Percentiles rank a stretch among this genome's conserved stretches.
Conservation (phyloP, 2,797 vertebrate genomes). For the Lacerta viridis region DNA sequence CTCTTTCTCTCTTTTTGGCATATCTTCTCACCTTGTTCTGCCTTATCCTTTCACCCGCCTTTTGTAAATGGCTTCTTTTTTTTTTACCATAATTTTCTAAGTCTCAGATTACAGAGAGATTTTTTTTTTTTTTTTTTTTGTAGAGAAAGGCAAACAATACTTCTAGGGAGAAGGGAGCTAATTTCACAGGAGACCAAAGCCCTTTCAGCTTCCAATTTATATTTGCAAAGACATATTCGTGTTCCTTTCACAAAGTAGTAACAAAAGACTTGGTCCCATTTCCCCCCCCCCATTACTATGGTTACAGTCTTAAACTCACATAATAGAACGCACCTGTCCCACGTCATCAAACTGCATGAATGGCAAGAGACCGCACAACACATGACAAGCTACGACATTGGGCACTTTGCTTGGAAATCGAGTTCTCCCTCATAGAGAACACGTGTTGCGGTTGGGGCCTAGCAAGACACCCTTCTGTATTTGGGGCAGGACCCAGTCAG, state of each 20-base stretch:
- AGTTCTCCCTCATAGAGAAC: too few relatives aligned
- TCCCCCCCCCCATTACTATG: not conserved
- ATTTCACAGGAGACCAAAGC: slow-evolving; percentile 2
- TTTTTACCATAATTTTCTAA: slow-evolving; percentile 10
- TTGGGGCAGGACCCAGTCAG: too few relatives aligned
- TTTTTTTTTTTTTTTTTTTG: not conserved
- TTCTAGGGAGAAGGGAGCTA: not conserved
- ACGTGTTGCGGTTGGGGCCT: too few relatives aligned
- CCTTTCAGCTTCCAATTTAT: slow-evolving; percentile 6
- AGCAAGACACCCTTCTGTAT: too few relatives aligned
- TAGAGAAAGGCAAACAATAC: not conserved
- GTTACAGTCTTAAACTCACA: not conserved
- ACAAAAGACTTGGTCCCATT: not conserved
- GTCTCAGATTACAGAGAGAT: not conserved
- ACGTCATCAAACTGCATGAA: too few relatives aligned
- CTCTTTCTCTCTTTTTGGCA: too few relatives aligned
- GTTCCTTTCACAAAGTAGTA: not conserved
- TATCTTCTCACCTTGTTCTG: not conserved
- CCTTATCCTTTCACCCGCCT: not conserved
- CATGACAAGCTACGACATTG: too few relatives aligned
- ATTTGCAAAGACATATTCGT: slow-evolving; percentile 7
- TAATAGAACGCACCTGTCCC: not conserved
- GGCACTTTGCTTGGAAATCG: too few relatives aligned
- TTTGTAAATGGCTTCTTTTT: not conserved
- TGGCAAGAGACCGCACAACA: too few relatives aligned